phyloP scores from a whole-genome alignment of 2,888 invertebrate species.

The Linnaemya vulpina region DNA sequence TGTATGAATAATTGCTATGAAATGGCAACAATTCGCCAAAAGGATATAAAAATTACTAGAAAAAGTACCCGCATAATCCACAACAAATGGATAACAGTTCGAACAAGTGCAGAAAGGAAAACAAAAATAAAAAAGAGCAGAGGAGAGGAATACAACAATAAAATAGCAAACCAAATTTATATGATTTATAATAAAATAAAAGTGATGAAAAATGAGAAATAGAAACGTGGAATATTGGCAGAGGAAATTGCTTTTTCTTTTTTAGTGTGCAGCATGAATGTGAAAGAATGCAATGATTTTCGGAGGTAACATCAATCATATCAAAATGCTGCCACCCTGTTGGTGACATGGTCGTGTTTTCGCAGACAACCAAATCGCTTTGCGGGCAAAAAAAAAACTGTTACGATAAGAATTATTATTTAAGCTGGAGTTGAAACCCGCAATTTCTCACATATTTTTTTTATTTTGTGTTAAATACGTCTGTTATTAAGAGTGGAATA shows the following conservation, averaged over 20 bases:
- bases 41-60: conserved; percentile 41
- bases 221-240: conserved; percentile 56
- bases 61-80: conserved; percentile 66
- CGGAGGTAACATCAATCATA: too few relatives aligned
- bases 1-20: conserved; percentile 70
- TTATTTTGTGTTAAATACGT: too few relatives aligned
- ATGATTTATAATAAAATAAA: conserved; percentile 68
- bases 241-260: conserved; percentile 45
- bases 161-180: conserved; percentile 58
- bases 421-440: too few relatives aligned
- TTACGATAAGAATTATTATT: too few relatives aligned
- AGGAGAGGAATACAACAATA: conserved; percentile 46
- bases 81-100: conserved; percentile 59
- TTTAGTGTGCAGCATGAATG: not conserved
- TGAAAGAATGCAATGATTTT: conserved; percentile 32
- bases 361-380: too few relatives aligned
- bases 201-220: conserved; percentile 44
- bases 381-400: too few relatives aligned
- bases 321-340: too few relatives aligned
- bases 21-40: conserved; percentile 69
- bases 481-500: too few relatives aligned
- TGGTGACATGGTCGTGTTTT: too few relatives aligned
- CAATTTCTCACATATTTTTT: too few relatives aligned
- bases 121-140: not conserved
- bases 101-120: conserved; percentile 47